Evolutionary conservation across 2,113 vertebrate genomes (phyloP), one percentile per base, ranked within the genome.

Genomic region (Heteronetta atricapilla): DNA sequence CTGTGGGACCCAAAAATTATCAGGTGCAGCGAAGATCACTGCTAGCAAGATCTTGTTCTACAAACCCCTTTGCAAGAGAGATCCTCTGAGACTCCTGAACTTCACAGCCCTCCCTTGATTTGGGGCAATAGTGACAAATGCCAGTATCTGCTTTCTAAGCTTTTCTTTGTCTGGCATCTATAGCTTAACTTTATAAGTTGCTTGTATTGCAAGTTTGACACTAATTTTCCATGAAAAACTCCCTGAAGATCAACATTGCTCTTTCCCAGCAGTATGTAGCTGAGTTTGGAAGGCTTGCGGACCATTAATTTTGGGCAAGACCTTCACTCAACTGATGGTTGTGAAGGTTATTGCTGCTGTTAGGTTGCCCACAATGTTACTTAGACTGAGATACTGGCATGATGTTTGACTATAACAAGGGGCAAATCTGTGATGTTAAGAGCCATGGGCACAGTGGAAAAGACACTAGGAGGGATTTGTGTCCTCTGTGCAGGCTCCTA

Each of bases 121-220:
- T 82, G 62, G 62, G 21, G 11, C 5, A 4, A 36, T 59, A 48
- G 5, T 60, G 60, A 82, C 82, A 44, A 84, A 33, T 19, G 72
- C n/a, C 48, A 76, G 8, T 33, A 36, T 85, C 52, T 68, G 62
- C 69, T 82, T 88, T 67, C 22, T 21, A 69, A 90, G 29, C 58
- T 86, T 73, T 64, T 55, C 17, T 56, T 92, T 83, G 82, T 88
- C 53, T 82, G 38, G 40, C 7, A 75, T 5, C 38, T 82, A 11
- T 33, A 72, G 29, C 8, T 76, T 82, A 63, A 19, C 22, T 73
- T 59, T 25, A 13, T 68, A 72, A 50, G 21, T 12, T 73, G 17
- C 22, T 77, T 73, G 26, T 64, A 9, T 83, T 94, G 55, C 42
- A 86, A 82, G 70, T 66, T 77, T 77, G 63, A 80, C 34, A 53